Evolutionary conservation across 1,140 invertebrate species (phyloP).

Genomic region (Drosophila funebris): DNA sequence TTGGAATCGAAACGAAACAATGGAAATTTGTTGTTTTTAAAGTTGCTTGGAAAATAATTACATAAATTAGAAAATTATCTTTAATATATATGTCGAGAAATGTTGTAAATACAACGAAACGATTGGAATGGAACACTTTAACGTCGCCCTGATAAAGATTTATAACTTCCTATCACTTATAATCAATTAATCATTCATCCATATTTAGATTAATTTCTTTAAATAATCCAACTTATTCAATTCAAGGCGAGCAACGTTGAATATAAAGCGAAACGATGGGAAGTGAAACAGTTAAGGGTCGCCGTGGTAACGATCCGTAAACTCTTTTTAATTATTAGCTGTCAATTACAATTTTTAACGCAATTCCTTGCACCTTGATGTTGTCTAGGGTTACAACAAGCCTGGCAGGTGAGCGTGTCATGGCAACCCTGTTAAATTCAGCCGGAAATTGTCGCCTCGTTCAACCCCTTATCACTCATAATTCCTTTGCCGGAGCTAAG

Average conservation of each 20-base stretch:
- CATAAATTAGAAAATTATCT: no score
- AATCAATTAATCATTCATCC: no score
- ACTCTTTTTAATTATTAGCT: conserved; percentile 26
- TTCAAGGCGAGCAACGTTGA: neutral
- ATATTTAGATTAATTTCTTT: no score
- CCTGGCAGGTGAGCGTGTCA: conserved; percentile 1
- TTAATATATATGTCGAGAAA: no score
- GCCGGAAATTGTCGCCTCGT: conserved; percentile 15
- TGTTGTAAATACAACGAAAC: no score
- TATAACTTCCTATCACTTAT: no score
- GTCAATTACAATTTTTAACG: conserved; percentile 11
- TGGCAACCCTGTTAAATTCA: conserved; percentile 6
- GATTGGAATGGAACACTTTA: no score
- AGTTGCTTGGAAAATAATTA: no score
- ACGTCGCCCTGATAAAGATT: no score
- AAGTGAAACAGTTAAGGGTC: neutral
- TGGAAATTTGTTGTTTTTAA: no score
- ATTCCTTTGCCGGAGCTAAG: conserved; percentile 16
- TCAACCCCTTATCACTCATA: conserved; percentile 33
- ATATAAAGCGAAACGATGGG: neutral
- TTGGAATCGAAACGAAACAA: no score
- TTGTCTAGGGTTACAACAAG: conserved; percentile 25
- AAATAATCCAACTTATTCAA: neutral
- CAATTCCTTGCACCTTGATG: conserved; percentile 10
- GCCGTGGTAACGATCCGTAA: neutral